Conservation (phyloP, 1,140 invertebrate genomes). For the Tribolium madens region DNA sequence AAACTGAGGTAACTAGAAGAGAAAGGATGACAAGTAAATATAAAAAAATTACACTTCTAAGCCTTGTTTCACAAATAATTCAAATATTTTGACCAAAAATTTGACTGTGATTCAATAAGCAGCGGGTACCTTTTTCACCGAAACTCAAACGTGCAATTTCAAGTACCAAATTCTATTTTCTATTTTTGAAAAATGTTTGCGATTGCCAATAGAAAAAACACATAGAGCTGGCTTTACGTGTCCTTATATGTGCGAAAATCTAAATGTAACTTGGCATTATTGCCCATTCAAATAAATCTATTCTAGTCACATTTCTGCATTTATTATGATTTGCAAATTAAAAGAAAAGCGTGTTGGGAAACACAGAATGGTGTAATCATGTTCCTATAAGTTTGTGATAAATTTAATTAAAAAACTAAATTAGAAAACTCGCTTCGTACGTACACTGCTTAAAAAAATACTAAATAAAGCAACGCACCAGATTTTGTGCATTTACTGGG, state of each 20-base stretch:
- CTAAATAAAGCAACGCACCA: neutral
- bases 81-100: too few species aligned
- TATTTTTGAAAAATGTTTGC: neutral
- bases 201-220: neutral
- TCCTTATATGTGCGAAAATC: neutral
- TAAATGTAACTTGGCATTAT: neutral
- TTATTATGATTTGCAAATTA: neutral
- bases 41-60: too few species aligned
- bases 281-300: neutral
- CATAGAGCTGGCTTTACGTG: neutral
- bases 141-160: too few species aligned
- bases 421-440: neutral
- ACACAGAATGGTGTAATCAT: neutral
- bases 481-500: neutral
- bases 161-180: too few species aligned
- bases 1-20: too few species aligned
- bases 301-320: neutral
- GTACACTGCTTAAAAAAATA: neutral
- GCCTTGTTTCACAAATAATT: too few species aligned
- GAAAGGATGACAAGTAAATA: too few species aligned
- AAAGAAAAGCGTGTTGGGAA: neutral
- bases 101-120: too few species aligned
- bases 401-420: neutral
- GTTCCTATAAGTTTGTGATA: neutral
- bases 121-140: too few species aligned